These are phyloP conservation scores for Alethe castanea DNA, from an alignment of 2,113 vertebrate species.

Conservation along the genomic window DNA sequence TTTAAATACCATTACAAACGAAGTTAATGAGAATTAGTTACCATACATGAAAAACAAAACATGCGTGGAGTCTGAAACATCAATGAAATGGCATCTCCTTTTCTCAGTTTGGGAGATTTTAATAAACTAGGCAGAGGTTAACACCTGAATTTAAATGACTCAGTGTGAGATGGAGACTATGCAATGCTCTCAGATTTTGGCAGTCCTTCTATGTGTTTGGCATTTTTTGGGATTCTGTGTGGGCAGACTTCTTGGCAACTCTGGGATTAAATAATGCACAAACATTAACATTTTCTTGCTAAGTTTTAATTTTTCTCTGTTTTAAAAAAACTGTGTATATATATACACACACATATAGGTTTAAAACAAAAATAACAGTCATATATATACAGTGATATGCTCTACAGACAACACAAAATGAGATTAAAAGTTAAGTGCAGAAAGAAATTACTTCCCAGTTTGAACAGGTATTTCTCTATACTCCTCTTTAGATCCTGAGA, in stretches of 20 bases:
- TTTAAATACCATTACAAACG: background rate
- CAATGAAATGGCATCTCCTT: background rate
- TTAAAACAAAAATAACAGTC: conserved; percentile 26
- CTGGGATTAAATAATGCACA: conserved; percentile 16
- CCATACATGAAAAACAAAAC: background rate
- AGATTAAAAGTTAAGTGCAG: background rate
- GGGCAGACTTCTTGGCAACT: conserved; percentile 16
- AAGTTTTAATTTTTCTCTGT: background rate
- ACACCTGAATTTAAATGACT: conserved; percentile 7
- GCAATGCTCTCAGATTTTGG: background rate
- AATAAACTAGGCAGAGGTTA: background rate
- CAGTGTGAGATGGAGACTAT: background rate
- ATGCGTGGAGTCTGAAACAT: background rate
- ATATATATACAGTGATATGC: background rate
- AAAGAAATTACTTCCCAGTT: background rate
- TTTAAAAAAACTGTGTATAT: background rate
- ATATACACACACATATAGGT: background rate
- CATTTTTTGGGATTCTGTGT: conserved; percentile 6
- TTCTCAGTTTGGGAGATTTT: background rate
- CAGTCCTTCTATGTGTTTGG: background rate
- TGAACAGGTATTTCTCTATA: background rate
- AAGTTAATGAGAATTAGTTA: background rate
- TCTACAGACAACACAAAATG: background rate
- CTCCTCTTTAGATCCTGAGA: background rate
- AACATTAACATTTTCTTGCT: conserved; percentile 16